phyloP scores from a whole-genome alignment of 1,140 invertebrate species.

The Helicoverpa armigera region DNA sequence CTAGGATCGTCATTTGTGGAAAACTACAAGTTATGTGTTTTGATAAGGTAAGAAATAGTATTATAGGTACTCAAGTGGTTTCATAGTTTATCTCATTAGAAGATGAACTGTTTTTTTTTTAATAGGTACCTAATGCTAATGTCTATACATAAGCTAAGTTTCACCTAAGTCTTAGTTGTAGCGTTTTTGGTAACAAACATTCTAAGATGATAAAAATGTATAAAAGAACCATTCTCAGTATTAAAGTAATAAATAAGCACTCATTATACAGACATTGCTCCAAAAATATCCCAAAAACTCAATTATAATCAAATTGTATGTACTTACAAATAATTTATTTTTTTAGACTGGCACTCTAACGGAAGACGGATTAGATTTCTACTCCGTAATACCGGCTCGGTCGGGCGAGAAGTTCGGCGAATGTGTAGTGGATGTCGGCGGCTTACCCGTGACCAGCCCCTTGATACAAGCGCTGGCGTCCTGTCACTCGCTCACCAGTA shows the following conservation, averaged over 20 bases:
- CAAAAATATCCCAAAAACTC: no score
- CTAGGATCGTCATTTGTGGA: slow-evolving; percentile 95
- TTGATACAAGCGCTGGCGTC: slow-evolving; percentile 90
- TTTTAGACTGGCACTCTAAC: slow-evolving; percentile 96
- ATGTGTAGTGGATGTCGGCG: slow-evolving; percentile 86
- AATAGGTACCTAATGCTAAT: no score
- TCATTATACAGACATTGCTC: no score
- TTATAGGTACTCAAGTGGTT: not conserved
- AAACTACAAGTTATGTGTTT: slow-evolving; percentile 98
- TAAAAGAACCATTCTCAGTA: not conserved
- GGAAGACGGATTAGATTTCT: slow-evolving; percentile 97
- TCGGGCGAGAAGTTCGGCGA: slow-evolving; percentile 87
- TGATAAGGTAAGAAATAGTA: slow-evolving; percentile 91
- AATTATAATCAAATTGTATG: no score
- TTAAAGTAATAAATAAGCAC: not conserved
- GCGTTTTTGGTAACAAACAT: not conserved
- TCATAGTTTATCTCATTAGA: not conserved
- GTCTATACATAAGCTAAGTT: no score
- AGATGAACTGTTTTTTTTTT: not conserved
- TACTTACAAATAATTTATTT: not conserved
- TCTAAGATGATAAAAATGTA: not conserved
- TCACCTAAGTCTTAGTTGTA: no score
- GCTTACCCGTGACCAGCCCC: slow-evolving; percentile 82
- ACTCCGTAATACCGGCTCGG: slow-evolving; percentile 91
- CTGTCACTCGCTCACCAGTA: slow-evolving; percentile 94